phyloP scores from a whole-genome alignment of 2,888 invertebrate genomes.

The Pteria penguin region DNA sequence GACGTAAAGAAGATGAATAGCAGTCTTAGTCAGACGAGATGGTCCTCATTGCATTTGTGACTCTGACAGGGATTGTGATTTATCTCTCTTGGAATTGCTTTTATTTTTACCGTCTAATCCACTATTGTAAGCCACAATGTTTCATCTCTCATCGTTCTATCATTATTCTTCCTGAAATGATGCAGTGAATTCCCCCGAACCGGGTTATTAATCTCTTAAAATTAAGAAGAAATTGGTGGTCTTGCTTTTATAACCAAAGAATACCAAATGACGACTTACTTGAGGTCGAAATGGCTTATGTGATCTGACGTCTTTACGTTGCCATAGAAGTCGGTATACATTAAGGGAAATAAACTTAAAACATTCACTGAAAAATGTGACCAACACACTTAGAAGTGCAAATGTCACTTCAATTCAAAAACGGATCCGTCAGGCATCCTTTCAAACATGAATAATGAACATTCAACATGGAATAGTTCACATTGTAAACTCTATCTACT shows the following conservation, averaged over 20 bases:
- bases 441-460: neutral
- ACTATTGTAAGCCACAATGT: slow-evolving; percentile 17
- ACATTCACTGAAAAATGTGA: neutral
- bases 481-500: neutral
- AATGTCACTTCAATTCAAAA: neutral
- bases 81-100: slow-evolving; percentile 17
- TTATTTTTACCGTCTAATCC: slow-evolving; percentile 28
- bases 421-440: neutral
- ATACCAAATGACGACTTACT: neutral
- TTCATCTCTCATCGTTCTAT: slow-evolving; percentile 11
- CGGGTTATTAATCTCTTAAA: slow-evolving; percentile 20
- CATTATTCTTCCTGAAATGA: slow-evolving; percentile 16
- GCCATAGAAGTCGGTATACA: too few relatives aligned
- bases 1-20: neutral
- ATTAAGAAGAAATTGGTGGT: neutral
- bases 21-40: neutral
- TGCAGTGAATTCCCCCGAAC: neutral
- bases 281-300: too few relatives aligned
- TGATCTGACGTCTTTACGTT: too few relatives aligned
- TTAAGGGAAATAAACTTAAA: neutral
- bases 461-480: neutral
- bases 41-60: neutral
- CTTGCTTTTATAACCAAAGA: neutral
- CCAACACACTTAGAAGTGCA: neutral
- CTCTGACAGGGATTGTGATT: slow-evolving; percentile 17